Percentiles rank a stretch among this genome's conserved stretches.
Evolutionary conservation across 2,888 invertebrate genomes (phyloP).

Genomic region (Drosophila tripunctata): DNA sequence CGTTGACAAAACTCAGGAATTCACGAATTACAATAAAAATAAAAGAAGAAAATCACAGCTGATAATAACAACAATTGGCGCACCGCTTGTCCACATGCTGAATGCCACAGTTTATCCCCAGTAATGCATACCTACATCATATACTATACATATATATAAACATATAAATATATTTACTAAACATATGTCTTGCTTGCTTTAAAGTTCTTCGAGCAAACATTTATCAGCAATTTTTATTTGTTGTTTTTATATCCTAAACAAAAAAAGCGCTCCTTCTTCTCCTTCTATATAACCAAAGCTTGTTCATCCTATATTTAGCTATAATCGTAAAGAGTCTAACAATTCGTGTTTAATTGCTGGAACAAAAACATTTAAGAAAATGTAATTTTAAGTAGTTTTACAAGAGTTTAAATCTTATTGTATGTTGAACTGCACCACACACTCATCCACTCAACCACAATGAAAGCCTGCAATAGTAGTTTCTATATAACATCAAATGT

Average conservation of each 20-base stretch:
- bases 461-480: conserved; percentile 65
- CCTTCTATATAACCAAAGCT: conserved; percentile 68
- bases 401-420: conserved; percentile 21
- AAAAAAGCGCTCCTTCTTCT: background rate
- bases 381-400: conserved; percentile 21
- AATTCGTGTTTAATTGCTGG: background rate
- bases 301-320: conserved; percentile 62
- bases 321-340: conserved; percentile 4
- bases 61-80: conserved; percentile 38
- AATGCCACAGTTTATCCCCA: conserved; percentile 31
- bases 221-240: conserved; percentile 7
- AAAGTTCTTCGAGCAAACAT: conserved; percentile 22
- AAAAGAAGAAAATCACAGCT: conserved; percentile 9
- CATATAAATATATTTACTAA: conserved; percentile 1
- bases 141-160: conserved; percentile 4
- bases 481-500: conserved; percentile 58
- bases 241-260: conserved; percentile 11
- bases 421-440: conserved; percentile 23
- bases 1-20: conserved; percentile 65
- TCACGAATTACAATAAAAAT: conserved; percentile 51
- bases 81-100: conserved; percentile 54
- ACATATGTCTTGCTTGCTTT: conserved; percentile 14
- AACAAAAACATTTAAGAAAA: conserved; percentile 9
- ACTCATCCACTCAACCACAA: background rate
- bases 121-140: conserved; percentile 15